Evolutionary conservation across 2,797 vertebrate species (phyloP), one percentile per base, ranked within the genome.

Genomic region (Prionace glauca): DNA sequence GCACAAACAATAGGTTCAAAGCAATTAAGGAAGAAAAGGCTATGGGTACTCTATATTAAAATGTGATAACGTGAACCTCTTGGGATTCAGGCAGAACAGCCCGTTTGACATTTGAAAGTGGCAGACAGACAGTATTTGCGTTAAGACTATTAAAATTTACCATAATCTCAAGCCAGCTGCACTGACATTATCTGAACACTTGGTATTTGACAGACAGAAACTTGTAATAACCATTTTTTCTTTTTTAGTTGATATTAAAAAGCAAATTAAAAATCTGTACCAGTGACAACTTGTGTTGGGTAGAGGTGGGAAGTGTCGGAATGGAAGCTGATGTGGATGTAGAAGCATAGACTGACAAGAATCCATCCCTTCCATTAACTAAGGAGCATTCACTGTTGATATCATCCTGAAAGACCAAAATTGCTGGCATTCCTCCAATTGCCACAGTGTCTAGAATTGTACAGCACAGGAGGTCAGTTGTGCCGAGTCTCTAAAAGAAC

Each of bases 1-100:
- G 96, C 97, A 97, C 94, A 97, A 97, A 98, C 97, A 98, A 98
- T 97, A 97, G 96, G 96, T 95, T 96, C 96, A 97, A 97, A 98
- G 97, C 97, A 97, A 98, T 98, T 97, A 97, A 96, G 96, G 96
- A 97, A 96, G 96, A 96, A 24, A 84, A 97, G 97, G 97, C 97
- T 96, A 97, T 96, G 94, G 96, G 0, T 94, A 96, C 96, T 96
- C 97, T 96, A 71, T 97, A 97, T 97, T 96, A 96, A 97, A 98
- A 97, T 95, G 97, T 97, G 97, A 97, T 97, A 97, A 97, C 96
- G 95, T 96, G n/a, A 96, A 96, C 96, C 98, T 97, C 74, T 96
- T 1, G 98, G 98, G 98, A 97, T 97, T 97, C 96, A 96, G 93
- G 69, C 16, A 45, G 96, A 50, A 96, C 96, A 95, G 96, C 96